Base-by-base conservation (phyloP, 2,113 vertebrate species). In the Cyanoderma ruficeps region DNA sequence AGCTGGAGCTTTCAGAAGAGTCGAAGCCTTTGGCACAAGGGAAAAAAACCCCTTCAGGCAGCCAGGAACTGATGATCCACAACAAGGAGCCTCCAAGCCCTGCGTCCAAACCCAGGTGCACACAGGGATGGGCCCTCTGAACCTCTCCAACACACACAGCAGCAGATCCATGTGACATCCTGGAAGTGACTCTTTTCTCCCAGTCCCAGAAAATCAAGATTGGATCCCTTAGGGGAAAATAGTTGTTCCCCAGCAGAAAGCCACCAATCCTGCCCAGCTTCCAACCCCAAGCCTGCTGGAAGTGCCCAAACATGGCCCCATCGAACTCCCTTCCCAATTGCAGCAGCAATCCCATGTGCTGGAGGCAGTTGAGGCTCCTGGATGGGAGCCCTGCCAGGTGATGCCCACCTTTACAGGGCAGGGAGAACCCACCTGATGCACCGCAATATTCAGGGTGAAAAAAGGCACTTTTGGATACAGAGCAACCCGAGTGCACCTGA, bases 401-500 rank as follows among this genome's bases (percentile, higher is more conserved):
- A 14, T 28, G 39, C 12, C n/a, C 16, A 3, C 3, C 17, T 53
- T 70, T 11, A 15, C 5, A 46, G 3, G 1, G 23, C 27, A 14
- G 30, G 67, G 27, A 44, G 64, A 69, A 33, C 21, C 30, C 55
- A 13, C 35, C 35, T 13, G 5, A 25, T 3, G 49, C 42, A 42
- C 77, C n/a, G 68, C 35, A 35, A 5, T 17, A 12, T 28, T 19
- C 0, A 0, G 7, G 3, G n/a, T 9, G 44, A 21, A 65, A 59
- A 49, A 57, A 14, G 7, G 50, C 7, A 10, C 65, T 59, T 79
- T 4, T 33, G 15, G 37, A 11, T 1, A 28, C 0, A 9, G 21
- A 57, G 47, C 75, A 20, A 35, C 4, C 9, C 0, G 0, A 59
- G 49, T 0, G 14, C 19, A 10, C 22, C 11, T 0, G 11, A 20